Base-by-base conservation (phyloP, 2,888 invertebrate species). In the Leptothorax acervorum region DNA sequence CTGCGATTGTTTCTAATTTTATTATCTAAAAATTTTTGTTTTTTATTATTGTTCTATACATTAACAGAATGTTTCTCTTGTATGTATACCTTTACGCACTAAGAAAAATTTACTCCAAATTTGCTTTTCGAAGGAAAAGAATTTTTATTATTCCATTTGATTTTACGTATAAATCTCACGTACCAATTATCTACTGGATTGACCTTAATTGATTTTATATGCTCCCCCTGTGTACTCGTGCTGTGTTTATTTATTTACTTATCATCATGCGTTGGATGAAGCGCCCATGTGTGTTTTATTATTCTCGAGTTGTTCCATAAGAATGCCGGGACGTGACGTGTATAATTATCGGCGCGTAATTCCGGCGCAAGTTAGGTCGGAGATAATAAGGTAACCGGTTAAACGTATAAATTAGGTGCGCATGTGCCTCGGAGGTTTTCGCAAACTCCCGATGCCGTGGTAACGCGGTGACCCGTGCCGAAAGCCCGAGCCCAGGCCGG, bases 391-490 rank as follows among this genome's bases (percentile, higher is more conserved):
- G 60, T 79, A 79, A 79, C 79, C 57, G 57, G 79, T 84, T 79
- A 66, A 63, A 55, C 71, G 65, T 60, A 84, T 57, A 82, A 82
- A 73, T 73, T 84, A 65, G 57, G 42, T 39, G 82, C 57, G 84
- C 73, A 73, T 82, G 84, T 66, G 73, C 70, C 81, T 79, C 65
- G 65, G 65, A 81, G 84, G 81, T 81, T 81, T 84, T 82, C 82
- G 66, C 70, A 60, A 57, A 66, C 82, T 82, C 62, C 39, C 70
- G 81, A 84, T 79, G 70, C 81, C 83, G 81, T 51, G 65, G 71
- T 84, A 82, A 65, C 73, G 57, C 82, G 73, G 62, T 74, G 66
- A 82, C 79, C 71, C 71, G 79, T 79, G 71, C 71, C 79, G 79
- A 79, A 79, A 79, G 60, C 79, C 75, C 23, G 42, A 63, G 62